Evolutionary conservation across 2,113 vertebrate species (phyloP).

Genomic region (Urocolius indicus): DNA sequence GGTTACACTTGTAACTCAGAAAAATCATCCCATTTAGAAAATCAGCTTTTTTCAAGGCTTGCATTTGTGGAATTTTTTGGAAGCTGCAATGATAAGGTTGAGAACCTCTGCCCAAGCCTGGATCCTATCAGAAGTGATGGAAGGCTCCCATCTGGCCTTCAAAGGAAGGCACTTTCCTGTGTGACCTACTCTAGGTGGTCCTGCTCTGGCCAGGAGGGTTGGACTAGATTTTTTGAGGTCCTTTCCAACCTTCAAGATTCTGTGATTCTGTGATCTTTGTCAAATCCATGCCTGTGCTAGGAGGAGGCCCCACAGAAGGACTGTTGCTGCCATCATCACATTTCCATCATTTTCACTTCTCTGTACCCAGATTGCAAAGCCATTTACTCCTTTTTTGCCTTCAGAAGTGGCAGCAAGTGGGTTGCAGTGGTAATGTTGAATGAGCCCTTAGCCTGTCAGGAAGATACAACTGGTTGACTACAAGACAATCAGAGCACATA

Average conservation of each 20-base stretch:
- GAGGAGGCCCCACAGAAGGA: not conserved
- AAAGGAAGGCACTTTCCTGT: not conserved
- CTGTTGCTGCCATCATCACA: not conserved
- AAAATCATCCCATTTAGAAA: not conserved
- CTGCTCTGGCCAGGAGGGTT: too few relatives aligned
- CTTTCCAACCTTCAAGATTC: too few relatives aligned
- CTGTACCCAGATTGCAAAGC: not conserved
- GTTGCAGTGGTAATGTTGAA: not conserved
- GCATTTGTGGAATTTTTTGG: not conserved
- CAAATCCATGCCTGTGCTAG: not conserved
- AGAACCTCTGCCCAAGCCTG: not conserved
- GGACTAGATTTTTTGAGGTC: too few relatives aligned
- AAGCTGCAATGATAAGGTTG: not conserved
- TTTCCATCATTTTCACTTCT: not conserved
- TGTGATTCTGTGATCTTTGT: not conserved
- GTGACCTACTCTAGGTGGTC: too few relatives aligned
- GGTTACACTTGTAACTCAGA: not conserved
- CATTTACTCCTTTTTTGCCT: not conserved
- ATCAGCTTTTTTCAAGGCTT: not conserved
- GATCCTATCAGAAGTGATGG: not conserved
- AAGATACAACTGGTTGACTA: not conserved
- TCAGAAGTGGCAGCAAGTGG: not conserved
- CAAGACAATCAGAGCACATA: not conserved
- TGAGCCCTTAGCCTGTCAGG: not conserved
- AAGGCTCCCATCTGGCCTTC: not conserved